A percentile compares a stretch with the other conserved stretches of the same genome.
phyloP scores from a whole-genome alignment of 1,140 invertebrate species.

The Drosophila teissieri region DNA sequence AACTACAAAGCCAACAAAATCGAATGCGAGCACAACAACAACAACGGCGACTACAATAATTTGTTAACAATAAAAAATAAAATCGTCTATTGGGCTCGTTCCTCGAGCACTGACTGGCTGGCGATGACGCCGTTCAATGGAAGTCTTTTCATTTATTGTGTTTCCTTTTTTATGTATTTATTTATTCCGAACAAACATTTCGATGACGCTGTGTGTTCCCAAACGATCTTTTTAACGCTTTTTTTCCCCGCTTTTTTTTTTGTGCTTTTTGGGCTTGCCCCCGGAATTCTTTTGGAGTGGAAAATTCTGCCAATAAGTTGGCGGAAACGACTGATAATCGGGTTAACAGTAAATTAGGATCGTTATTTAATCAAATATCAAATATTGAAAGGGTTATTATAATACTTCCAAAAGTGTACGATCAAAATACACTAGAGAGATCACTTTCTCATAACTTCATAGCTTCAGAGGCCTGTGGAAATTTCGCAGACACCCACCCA shows the following conservation, averaged over 20 bases:
- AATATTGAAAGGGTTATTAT: background rate
- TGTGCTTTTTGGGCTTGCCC: constrained; percentile 59
- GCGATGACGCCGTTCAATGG: constrained; percentile 63
- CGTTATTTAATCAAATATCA: background rate
- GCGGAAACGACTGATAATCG: constrained; percentile 8
- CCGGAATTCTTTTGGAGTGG: constrained; percentile 50
- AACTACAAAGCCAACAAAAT: background rate
- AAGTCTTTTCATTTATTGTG: constrained; percentile 72
- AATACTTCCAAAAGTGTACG: too few species aligned
- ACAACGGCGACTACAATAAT: constrained; percentile 33
- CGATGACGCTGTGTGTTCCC: constrained; percentile 66
- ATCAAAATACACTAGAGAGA: too few species aligned
- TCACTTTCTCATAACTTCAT: background rate
- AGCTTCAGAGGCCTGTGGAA: background rate
- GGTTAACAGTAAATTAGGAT: background rate
- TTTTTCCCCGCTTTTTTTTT: constrained; percentile 13
- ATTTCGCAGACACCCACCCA: constrained; percentile 20
- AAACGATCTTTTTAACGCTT: constrained; percentile 45
- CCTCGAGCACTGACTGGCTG: constrained; percentile 27
- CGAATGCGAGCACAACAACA: background rate
- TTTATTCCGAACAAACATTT: constrained; percentile 74
- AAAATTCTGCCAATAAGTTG: constrained; percentile 55
- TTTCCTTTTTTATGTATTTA: constrained; percentile 67
- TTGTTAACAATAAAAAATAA: constrained; percentile 64
- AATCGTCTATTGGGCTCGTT: constrained; percentile 50